Conservation (phyloP, 2,888 invertebrate genomes). For the Phortica okadai region DNA sequence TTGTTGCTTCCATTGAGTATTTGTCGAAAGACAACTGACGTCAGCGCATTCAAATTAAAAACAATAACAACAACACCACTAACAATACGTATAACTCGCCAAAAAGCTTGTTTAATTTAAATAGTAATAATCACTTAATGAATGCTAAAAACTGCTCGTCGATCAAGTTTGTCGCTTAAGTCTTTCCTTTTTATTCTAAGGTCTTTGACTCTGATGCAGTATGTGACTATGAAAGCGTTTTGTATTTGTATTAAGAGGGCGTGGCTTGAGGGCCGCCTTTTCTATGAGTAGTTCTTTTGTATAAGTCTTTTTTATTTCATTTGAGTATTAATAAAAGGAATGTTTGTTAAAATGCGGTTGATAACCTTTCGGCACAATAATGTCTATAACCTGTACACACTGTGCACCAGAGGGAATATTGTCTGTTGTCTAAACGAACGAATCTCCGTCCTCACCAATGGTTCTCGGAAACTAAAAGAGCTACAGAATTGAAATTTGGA, state of each 20-base stretch:
- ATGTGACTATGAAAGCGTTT: background rate
- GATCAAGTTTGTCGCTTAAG: constrained; percentile 64
- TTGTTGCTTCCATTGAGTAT: constrained; percentile 49
- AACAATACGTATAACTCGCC: background rate
- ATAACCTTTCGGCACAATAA: no score
- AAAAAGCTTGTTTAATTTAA: no score
- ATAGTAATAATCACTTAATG: background rate
- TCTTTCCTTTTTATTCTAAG: constrained; percentile 59
- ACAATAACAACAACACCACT: constrained; percentile 37
- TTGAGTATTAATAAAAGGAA: no score
- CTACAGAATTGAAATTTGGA: no score
- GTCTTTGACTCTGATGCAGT: constrained; percentile 20
- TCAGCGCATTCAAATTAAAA: constrained; percentile 45
- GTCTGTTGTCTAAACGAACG: no score
- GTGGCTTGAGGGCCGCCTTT: background rate
- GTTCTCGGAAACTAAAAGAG: no score
- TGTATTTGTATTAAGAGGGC: no score
- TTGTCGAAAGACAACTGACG: constrained; percentile 32
- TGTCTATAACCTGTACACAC: no score
- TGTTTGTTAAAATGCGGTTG: no score
- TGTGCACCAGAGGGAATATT: no score
- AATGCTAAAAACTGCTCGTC: background rate
- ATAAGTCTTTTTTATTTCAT: constrained; percentile 10
- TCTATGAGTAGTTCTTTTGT: constrained; percentile 36
- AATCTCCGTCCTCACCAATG: no score